Evolutionary conservation across 2,888 invertebrate species (phyloP), one percentile per base, ranked within the genome.

Genomic region (Bellardia pandia): DNA sequence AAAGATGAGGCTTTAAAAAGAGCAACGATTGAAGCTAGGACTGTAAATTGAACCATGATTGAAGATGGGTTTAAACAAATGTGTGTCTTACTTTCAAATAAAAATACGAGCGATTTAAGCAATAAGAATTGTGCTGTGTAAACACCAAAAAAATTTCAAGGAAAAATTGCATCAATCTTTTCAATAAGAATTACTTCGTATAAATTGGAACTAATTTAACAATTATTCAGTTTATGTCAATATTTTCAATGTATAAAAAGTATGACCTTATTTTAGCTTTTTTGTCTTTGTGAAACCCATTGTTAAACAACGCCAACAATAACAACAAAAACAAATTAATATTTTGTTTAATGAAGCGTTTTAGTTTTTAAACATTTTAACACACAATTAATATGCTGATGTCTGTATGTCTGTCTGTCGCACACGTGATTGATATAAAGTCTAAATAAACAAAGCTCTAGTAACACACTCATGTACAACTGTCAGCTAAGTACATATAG

Each of bases 351-450:
- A 71, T 83, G 37, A 58, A 56, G 53, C 64, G 42, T 56, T 40
- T 56, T 56, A 71, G 62, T 48, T 64, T 64, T 16, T 14, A 62
- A 42, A 62, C 8, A 69, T 62, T 83, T 83, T 64, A 40, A 76
- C 60, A 62, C 51, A 76, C 13, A 64, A 71, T n/a, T 64, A 0
- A 11, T 45, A 13, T 60, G 40, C 11, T 68, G 75, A 1, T 14
- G 51, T 45, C n/a, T 14, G 4, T 14, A 5, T n/a, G 0, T 5
- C 9, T 51, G 37, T 45, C 13, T 11, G 45, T 16, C 42, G 69
- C 30, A 33, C 76, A 76, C 76, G 66, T 72, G 81, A 81, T 76
- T 72, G 16, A 76, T 76, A 71, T 6, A 23, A 13, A 74, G 16
- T 48, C 30, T 42, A 66, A 62, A 40, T 42, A 66, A 62, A 42